phyloP scores from a whole-genome alignment of 2,113 vertebrate species.

The Pleuronectes platessa region DNA sequence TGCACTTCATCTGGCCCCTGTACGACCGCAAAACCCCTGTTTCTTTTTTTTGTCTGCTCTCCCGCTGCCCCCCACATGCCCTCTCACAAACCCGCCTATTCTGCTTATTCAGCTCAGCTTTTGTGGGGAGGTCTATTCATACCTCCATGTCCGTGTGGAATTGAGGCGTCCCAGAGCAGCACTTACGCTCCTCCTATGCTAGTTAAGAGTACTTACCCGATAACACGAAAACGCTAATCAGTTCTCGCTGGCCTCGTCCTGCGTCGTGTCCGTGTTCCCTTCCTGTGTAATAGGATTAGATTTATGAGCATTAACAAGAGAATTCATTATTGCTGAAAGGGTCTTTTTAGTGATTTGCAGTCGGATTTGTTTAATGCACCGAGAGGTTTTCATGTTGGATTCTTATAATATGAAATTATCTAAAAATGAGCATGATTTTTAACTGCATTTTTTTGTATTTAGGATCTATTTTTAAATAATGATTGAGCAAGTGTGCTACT shows the following conservation, averaged over 20 bases:
- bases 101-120: constrained; percentile 74
- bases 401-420: not conserved
- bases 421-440: not conserved
- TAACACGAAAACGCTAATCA: constrained; percentile 33
- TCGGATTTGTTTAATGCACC: constrained; percentile 32
- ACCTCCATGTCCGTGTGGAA: constrained; percentile 49
- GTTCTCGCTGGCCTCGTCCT: constrained; percentile 3
- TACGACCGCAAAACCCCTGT: constrained; percentile 54
- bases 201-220: constrained; percentile 43
- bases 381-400: not conserved
- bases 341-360: constrained; percentile 38
- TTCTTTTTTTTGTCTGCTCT: constrained; percentile 56
- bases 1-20: constrained; percentile 43
- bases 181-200: constrained; percentile 26
- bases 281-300: constrained; percentile 64
- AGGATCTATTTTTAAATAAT: no score
- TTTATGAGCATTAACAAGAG: constrained; percentile 48
- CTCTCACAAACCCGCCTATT: constrained; percentile 66
- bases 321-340: constrained; percentile 45
- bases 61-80: constrained; percentile 53
- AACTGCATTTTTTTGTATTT: no score
- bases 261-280: constrained; percentile 37
- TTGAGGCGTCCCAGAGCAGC: constrained; percentile 27
- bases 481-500: not conserved
- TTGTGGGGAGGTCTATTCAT: constrained; percentile 72